phyloP scores from a whole-genome alignment of 2,113 vertebrate genomes.

The Fregetta grallaria region DNA sequence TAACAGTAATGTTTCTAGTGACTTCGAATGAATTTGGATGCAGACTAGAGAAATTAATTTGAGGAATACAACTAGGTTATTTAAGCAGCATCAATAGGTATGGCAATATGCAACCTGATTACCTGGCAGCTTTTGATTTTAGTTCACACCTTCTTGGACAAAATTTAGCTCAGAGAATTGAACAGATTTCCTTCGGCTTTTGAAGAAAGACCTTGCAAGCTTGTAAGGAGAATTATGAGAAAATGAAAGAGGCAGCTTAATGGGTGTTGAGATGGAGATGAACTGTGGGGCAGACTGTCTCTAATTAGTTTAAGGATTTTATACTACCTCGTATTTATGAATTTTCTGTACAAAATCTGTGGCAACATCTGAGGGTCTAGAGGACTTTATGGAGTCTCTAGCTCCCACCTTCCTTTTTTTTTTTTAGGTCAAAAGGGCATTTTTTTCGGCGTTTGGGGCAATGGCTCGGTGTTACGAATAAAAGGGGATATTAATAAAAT shows the following conservation, averaged over 20 bases:
- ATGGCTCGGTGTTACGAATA: background rate
- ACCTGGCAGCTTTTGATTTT: conserved; percentile 11
- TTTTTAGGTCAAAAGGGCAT: background rate
- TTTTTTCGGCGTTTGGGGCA: background rate
- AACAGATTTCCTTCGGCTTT: background rate
- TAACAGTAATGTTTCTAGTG: background rate
- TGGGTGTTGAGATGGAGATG: background rate
- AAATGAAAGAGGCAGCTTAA: background rate
- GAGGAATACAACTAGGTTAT: background rate
- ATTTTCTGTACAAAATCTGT: background rate
- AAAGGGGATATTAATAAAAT: background rate
- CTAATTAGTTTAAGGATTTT: conserved; percentile 1
- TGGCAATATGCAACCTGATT: background rate
- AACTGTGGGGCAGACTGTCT: background rate
- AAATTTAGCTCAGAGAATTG: background rate
- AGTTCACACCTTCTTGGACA: background rate
- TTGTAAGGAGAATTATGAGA: background rate
- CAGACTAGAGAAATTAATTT: background rate
- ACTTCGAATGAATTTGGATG: background rate
- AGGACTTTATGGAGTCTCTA: background rate
- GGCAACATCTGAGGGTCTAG: background rate
- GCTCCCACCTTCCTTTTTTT: background rate
- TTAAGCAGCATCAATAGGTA: background rate
- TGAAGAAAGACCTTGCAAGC: conserved; percentile 22
- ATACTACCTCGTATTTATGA: background rate